Conservation (phyloP, 2,888 invertebrate genomes). For the Brachynemurus nebulosus region DNA sequence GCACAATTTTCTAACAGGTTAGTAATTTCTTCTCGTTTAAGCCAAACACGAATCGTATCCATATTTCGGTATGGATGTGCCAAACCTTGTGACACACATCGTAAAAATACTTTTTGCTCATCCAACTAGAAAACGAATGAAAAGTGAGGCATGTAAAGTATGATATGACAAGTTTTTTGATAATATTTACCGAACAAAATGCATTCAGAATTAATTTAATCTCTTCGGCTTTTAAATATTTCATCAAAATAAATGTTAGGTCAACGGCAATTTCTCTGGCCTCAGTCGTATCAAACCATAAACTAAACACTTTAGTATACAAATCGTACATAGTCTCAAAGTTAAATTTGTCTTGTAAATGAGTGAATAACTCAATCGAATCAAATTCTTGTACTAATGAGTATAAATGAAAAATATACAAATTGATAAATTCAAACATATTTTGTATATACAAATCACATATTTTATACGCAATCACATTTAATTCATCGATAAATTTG, state of each 20-base stretch:
- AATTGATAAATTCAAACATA: constrained; percentile 32
- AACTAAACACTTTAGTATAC: constrained; percentile 30
- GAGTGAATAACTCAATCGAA: constrained; percentile 35
- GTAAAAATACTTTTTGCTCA: constrained; percentile 24
- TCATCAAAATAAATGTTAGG: constrained; percentile 45
- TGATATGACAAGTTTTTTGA: neutral
- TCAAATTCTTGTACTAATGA: constrained; percentile 43
- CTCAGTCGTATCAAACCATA: constrained; percentile 37
- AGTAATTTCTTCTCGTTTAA: constrained; percentile 30
- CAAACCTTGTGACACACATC: constrained; percentile 33
- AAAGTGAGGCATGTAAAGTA: constrained; percentile 2
- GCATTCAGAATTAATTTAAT: constrained; percentile 39
- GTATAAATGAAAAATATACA: constrained; percentile 37
- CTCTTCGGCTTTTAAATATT: constrained; percentile 37
- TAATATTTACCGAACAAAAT: constrained; percentile 37
- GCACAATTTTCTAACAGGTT: constrained; percentile 30
- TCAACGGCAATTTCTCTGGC: constrained; percentile 41
- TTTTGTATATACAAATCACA: constrained; percentile 42
- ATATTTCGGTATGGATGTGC: constrained; percentile 33
- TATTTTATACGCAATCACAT: constrained; percentile 32
- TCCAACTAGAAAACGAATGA: constrained; percentile 18
- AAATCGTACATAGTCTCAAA: constrained; percentile 21
- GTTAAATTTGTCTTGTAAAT: constrained; percentile 27
- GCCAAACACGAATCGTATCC: constrained; percentile 33
- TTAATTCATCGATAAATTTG: constrained; percentile 33